Evolutionary conservation across 2,888 invertebrate species (phyloP), one percentile per base, ranked within the genome.

Genomic region (Belgica antarctica): DNA sequence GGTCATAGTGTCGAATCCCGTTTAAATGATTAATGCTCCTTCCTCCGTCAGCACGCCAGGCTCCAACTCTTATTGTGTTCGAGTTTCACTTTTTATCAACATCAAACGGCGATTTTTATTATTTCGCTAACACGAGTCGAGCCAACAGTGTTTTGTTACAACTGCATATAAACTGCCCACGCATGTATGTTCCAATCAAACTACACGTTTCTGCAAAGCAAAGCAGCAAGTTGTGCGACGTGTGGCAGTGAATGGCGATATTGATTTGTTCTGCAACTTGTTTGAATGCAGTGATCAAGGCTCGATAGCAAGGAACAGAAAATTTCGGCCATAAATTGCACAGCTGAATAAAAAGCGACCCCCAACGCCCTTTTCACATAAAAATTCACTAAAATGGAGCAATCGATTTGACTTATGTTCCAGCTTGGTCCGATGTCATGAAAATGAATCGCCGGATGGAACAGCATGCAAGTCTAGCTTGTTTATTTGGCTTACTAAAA

Each of bases 171-270:
- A 15, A 41, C 41, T 41, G n/a, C 41, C 41, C 10, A 41, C 41
- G 41, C 15, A n/a, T 41, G 41, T 41, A 15, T 31, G 31, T 7
- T 31, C 31, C n/a, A n/a, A 10, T 31, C 10, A 31, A 31, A 31
- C n/a, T n/a, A n/a, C n/a, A n/a, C n/a, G n/a, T n/a, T n/a, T n/a
- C n/a, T n/a, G n/a, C n/a, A n/a, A n/a, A n/a, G n/a, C n/a, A n/a
- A n/a, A n/a, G n/a, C n/a, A n/a, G n/a, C 31, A 31, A 41, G 41
- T 41, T 41, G 41, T n/a, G 15, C 41, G 41, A 41, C 41, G 41
- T 41, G 41, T 41, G 41, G 41, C 41, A 41, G 41, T 15, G 8
- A 41, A n/a, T 41, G 41, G 41, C 5, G 41, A 41, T 41, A 41
- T 41, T 41, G 41, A 41, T 41, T 41, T 41, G 41, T n/a, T n/a